These are phyloP conservation scores for Crotalus horridus DNA, from an alignment of 2,113 vertebrate species.

Conservation along the genomic window DNA sequence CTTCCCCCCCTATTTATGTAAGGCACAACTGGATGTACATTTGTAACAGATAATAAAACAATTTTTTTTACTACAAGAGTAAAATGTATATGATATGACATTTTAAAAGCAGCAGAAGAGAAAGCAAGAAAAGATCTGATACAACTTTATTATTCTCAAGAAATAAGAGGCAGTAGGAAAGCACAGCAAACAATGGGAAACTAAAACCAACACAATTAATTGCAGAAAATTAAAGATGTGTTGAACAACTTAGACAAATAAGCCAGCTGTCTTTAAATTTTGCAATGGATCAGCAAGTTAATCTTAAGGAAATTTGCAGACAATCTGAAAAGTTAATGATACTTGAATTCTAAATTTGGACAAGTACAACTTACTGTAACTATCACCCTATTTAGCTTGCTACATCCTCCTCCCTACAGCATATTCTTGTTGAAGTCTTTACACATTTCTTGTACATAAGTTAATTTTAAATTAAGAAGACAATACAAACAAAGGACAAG, in stretches of 20 bases:
- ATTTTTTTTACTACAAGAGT: not conserved
- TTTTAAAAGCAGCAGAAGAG: not conserved
- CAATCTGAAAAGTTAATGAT: no score
- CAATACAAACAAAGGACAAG: no score
- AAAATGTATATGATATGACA: not conserved
- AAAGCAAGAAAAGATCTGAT: not conserved
- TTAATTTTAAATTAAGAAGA: no score
- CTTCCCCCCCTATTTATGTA: not conserved
- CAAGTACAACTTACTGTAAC: no score
- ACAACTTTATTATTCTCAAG: no score
- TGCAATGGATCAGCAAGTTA: not conserved
- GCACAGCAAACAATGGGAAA: not conserved
- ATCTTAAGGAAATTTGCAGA: no score
- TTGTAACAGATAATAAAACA: not conserved
- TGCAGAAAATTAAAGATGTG: not conserved
- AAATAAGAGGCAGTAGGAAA: not conserved
- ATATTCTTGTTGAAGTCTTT: no score
- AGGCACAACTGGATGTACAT: not conserved
- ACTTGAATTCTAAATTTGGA: no score
- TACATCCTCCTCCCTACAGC: no score
- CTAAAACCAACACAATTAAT: not conserved
- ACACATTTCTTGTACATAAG: no score
- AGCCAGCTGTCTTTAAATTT: not conserved
- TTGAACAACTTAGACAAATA: no score
- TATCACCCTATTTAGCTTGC: no score